Percentiles rank a stretch among this genome's conserved stretches.
phyloP scores from a whole-genome alignment of 2,888 invertebrate species.

The Chrysodeixis includens region DNA sequence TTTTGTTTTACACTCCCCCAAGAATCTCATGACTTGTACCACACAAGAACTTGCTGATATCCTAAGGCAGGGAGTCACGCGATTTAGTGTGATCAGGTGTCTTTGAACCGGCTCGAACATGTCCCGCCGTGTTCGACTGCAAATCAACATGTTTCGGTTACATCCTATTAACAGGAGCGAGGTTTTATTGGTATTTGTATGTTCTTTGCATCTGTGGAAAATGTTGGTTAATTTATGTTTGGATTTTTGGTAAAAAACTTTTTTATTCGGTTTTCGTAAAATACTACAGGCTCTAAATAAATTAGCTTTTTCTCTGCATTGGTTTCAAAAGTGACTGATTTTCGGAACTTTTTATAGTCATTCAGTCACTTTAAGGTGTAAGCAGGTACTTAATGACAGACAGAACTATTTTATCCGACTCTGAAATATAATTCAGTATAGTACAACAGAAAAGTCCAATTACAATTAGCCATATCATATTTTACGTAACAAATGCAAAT shows the following conservation, averaged over 20 bases:
- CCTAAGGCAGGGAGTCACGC: constrained; percentile 78
- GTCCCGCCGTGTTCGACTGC: constrained; percentile 19
- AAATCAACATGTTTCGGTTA: constrained; percentile 30
- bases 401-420: too few species aligned
- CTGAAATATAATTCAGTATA: too few species aligned
- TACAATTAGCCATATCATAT: background rate
- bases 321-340: too few species aligned
- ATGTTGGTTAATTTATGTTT: background rate
- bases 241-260: background rate
- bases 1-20: too few species aligned
- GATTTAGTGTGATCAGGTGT: constrained; percentile 76
- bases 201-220: background rate
- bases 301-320: too few species aligned
- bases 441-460: too few species aligned
- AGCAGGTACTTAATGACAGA: too few species aligned
- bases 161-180: constrained; percentile 27
- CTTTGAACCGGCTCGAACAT: constrained; percentile 68
- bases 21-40: constrained; percentile 53
- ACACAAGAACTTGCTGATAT: constrained; percentile 64
- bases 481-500: background rate
- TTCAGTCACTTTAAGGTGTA: too few species aligned
- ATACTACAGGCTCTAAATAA: too few species aligned
- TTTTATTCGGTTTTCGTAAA: background rate
- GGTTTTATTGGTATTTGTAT: constrained; percentile 11
- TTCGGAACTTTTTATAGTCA: too few species aligned